A percentile compares a stretch with the other conserved stretches of the same genome.
Evolutionary conservation across 37 sponge, comb jelly and placozoan genomes (phyloP).

Genomic region (Ephydatia muelleri): DNA sequence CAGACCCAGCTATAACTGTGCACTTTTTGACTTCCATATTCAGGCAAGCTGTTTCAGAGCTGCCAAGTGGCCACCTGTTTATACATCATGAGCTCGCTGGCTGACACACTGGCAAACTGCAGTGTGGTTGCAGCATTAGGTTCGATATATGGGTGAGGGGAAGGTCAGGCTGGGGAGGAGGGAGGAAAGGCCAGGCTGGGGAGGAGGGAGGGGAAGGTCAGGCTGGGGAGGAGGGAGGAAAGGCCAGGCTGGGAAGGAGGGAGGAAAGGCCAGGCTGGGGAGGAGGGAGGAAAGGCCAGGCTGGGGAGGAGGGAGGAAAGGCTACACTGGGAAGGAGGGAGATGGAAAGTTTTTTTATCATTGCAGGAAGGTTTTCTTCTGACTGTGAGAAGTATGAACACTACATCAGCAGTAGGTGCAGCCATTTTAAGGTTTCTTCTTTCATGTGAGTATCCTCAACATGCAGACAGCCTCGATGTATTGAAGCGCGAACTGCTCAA

Average conservation of each 20-base stretch:
- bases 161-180: not conserved
- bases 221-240: too few relatives aligned
- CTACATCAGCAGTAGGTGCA: slow-evolving; percentile 9
- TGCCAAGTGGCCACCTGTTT: slow-evolving; percentile 48
- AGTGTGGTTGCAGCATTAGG: slow-evolving; percentile 48
- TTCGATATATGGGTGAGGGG: slow-evolving; percentile 5
- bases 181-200: not conserved
- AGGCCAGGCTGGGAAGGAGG: too few relatives aligned
- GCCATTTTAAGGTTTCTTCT: not conserved
- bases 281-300: too few relatives aligned
- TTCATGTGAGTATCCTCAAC: not conserved
- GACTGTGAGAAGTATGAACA: slow-evolving; percentile 42
- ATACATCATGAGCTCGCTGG: slow-evolving; percentile 29
- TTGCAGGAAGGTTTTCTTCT: slow-evolving; percentile 37
- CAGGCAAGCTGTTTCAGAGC: slow-evolving; percentile 44
- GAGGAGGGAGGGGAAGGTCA: too few relatives aligned
- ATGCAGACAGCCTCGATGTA: not conserved
- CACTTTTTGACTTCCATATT: not conserved
- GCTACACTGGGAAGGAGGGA: not conserved
- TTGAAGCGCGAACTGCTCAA: slow-evolving; percentile 33
- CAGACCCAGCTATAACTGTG: not conserved
- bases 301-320: too few relatives aligned
- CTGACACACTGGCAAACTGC: slow-evolving; percentile 39
- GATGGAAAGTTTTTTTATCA: not conserved
- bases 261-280: too few relatives aligned